These are phyloP conservation scores for Allygus modestus DNA, from an alignment of 2,888 invertebrate genomes.

Conservation along the genomic window DNA sequence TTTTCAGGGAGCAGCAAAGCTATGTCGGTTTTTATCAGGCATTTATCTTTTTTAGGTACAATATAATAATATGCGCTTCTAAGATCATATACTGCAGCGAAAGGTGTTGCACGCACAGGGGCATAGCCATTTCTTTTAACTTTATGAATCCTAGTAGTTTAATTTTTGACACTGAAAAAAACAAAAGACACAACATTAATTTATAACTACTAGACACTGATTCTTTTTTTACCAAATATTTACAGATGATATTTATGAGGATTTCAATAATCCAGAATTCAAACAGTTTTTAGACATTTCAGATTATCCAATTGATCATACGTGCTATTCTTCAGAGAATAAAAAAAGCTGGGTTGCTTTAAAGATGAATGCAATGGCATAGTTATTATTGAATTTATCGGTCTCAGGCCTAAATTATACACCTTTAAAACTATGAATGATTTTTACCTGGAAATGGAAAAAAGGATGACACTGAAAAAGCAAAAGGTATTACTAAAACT, in stretches of 20 bases:
- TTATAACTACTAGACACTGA: constrained; percentile 14
- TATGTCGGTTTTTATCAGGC: no score
- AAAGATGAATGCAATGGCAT: constrained; percentile 10
- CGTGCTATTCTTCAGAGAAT: neutral
- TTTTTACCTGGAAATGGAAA: neutral
- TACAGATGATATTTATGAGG: neutral
- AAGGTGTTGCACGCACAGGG: no score
- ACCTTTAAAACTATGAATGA: constrained; percentile 1
- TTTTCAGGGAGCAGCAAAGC: no score
- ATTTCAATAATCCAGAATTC: neutral
- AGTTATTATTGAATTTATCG: constrained; percentile 1
- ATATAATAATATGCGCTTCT: no score
- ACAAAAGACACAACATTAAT: no score
- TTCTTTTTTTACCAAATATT: constrained; percentile 7
- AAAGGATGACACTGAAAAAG: constrained; percentile 15
- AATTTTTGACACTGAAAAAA: no score
- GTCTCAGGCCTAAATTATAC: constrained; percentile 11
- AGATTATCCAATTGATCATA: constrained; percentile 14
- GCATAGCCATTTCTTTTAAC: no score
- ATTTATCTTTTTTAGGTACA: no score
- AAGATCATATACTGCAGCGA: no score
- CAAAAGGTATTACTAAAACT: constrained; percentile 23
- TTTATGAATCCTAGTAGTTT: no score
- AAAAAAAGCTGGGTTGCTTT: constrained; percentile 17
- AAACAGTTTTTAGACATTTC: neutral